These are phyloP conservation scores for Enteromius viviparus DNA, from an alignment of 2,797 vertebrate species.

Conservation along the genomic window DNA sequence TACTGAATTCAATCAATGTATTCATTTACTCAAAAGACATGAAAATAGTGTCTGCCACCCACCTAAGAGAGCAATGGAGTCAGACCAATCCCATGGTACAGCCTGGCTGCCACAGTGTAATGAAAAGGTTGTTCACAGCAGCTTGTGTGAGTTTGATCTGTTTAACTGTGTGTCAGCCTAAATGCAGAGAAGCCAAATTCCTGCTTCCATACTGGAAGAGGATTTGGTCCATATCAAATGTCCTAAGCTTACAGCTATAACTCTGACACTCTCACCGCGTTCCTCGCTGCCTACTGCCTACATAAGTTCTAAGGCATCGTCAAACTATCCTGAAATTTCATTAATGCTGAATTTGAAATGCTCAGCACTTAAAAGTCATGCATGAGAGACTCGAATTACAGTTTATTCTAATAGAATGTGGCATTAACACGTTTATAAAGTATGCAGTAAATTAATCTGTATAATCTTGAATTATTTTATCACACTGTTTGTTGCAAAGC, in stretches of 20 bases:
- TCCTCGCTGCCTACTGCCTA: background rate
- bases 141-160: slow-evolving; percentile 20
- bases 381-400: background rate
- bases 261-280: background rate
- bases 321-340: background rate
- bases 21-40: background rate
- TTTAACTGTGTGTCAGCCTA: slow-evolving; percentile 29
- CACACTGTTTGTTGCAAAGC: background rate
- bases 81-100: slow-evolving; percentile 29
- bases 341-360: background rate
- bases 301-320: background rate
- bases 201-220: slow-evolving; percentile 5
- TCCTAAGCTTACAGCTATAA: slow-evolving; percentile 4
- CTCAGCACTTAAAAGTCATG: background rate
- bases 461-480: background rate
- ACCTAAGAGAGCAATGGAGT: slow-evolving; percentile 9
- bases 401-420: background rate
- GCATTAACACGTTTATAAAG: background rate
- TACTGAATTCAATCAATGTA: slow-evolving; percentile 5
- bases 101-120: slow-evolving; percentile 25
- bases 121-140: slow-evolving; percentile 17
- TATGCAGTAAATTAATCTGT: background rate
- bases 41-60: background rate
- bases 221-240: background rate
- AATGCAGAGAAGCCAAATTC: slow-evolving; percentile 7